Conservation (phyloP, 1,140 invertebrate genomes). For the Pentalonia nigronervosa region DNA sequence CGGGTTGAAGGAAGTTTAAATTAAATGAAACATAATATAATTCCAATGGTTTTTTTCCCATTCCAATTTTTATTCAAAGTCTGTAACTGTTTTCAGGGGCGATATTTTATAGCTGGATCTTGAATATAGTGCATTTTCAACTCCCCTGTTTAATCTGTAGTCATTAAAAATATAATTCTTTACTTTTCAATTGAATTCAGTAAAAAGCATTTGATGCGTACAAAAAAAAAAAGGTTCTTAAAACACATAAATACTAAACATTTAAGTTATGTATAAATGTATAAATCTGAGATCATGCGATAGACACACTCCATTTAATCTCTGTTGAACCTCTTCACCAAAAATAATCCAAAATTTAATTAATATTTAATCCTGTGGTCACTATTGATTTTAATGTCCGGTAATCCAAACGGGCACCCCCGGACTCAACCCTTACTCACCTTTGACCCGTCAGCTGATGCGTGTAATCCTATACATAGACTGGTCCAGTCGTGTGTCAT, state of each 20-base stretch:
- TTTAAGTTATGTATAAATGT: neutral
- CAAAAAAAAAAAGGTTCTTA: neutral
- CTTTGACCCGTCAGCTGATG: conserved; percentile 10
- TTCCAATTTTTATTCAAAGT: conserved; percentile 19
- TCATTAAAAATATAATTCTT: neutral
- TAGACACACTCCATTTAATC: conserved; percentile 4
- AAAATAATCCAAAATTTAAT: conserved; percentile 43
- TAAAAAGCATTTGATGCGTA: neutral
- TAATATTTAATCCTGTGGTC: conserved; percentile 38
- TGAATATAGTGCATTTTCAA: neutral
- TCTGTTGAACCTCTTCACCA: neutral
- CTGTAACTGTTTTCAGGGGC: neutral
- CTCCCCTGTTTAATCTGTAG: neutral
- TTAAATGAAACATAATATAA: conserved; percentile 47
- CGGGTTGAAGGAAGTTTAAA: neutral
- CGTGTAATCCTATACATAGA: neutral
- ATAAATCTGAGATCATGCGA: conserved; percentile 24
- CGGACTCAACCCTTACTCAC: conserved; percentile 14
- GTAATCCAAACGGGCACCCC: conserved; percentile 14
- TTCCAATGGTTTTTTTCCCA: conserved; percentile 7
- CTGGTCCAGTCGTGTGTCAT: conserved; percentile 15
- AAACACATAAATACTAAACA: neutral
- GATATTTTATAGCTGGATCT: neutral
- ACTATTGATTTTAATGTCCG: conserved; percentile 26
- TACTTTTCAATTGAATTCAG: conserved; percentile 14